Evolutionary conservation across 2,113 vertebrate genomes (phyloP), one percentile per base, ranked within the genome.

Genomic region (Hypomesus transpacificus): DNA sequence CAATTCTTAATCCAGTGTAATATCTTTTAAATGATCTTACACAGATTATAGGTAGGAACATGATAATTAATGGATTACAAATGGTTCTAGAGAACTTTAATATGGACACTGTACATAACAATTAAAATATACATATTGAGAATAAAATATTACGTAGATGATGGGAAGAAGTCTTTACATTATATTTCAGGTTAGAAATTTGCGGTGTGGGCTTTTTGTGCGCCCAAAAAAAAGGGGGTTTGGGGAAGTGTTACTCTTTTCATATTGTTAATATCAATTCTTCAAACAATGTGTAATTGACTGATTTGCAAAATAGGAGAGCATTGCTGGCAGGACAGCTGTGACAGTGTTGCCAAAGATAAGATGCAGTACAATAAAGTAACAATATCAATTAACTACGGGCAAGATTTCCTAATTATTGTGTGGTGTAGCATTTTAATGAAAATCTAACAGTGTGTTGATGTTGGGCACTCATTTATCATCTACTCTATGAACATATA

Each of bases 11-110:
- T 67, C 22, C 26, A 68, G 34, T 71, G 51, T n/a, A 46, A 26
- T 69, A 70, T 53, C 68, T 70, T 69, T 72, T 75, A 51, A 54
- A 65, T 46, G 46, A 70, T 75, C 63, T 46, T 46, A 46, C 18
- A 53, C 46, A 56, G 18, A 16, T 54, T 18, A 54, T 18, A 3
- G 21, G 28, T 14, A 31, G 17, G 20, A 34, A 52, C 39, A 68
- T 58, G 54, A 52, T 73, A n/a, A 59, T 26, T 21, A 53, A 71
- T 52, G 7, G 22, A 61, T 62, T 20, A 60, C 68, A 52, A 20
- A 75, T 56, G n/a, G 58, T 70, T 20, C 54, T 58, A 63, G 54
- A 66, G 65, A 52, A 18, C 28, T 70, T 61, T 62, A 64, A 64
- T 46, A 63, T 63, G 66, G 71, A 53, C 26, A 39, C 28, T 61